Evolutionary conservation across 2,797 vertebrate genomes (phyloP), one percentile per base, ranked within the genome.

Genomic region (Phoebastria nigripes): DNA sequence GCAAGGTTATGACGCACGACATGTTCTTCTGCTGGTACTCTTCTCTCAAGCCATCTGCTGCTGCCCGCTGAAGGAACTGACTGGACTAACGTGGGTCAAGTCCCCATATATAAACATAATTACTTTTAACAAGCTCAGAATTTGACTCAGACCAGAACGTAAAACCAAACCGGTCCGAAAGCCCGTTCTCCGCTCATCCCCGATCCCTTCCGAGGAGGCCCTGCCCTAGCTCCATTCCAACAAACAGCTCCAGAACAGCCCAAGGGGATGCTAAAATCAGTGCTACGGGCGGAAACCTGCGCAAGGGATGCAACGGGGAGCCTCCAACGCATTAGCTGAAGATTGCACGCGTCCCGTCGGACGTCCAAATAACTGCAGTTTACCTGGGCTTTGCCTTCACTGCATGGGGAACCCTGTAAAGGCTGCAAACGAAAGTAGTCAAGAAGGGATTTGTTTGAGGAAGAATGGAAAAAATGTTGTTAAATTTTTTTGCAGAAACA

Each of bases 141-240:
- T n/a, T 74, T 16, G n/a, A 65, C 11, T 66, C 69, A 28, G 51
- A 51, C 8, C 22, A 14, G 73, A 54, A 22, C 19, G 4, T 1
- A n/a, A 55, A 76, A 8, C 13, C 33, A 2, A 39, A 52, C 3
- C 41, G 1, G 17, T 2, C 31, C 15, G 3, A 49, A 49, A 56
- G 42, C 42, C 24, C 28, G 42, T 16, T 20, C 11, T 15, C 24
- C 9, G 26, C 41, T 12, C 55, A 24, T 12, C 20, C 42, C 51
- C 0, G 0, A 1, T 41, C 33, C 31, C 26, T 39, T 8, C n/a
- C 0, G 0, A 72, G 56, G 58, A n/a, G 51, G 58, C 46, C 67
- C 77, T 0, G 4, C 0, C 2, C 39, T 5, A 14, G 39, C 47
- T 78, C 47, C 7, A 0, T 5, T 33, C 39, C 83, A 33, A 19